A percentile compares a stretch with the other conserved stretches of the same genome.
Conservation (phyloP, 2,888 invertebrate species). For the Drosophila phalerata region DNA sequence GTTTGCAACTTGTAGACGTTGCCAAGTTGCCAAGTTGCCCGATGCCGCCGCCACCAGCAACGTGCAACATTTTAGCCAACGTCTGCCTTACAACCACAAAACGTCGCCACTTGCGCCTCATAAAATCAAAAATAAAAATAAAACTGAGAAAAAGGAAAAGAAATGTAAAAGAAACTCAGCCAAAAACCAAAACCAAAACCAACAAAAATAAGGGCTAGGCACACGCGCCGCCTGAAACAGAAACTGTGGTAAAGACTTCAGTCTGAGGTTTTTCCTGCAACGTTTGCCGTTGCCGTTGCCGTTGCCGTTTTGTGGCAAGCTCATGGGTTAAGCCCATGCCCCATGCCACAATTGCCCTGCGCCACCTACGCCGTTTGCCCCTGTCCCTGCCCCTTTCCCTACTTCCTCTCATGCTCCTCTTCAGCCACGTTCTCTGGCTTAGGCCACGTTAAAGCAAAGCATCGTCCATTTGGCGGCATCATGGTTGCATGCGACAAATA, state of each 20-base stretch:
- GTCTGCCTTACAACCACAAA: constrained; percentile 80
- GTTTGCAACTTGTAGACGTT: constrained; percentile 39
- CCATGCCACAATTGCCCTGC: constrained; percentile 64
- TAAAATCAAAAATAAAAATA: constrained; percentile 60
- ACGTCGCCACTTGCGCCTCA: constrained; percentile 82
- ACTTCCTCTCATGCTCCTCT: not conserved
- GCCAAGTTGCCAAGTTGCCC: constrained; percentile 25
- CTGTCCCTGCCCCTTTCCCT: not conserved
- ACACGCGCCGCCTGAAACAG: constrained; percentile 73
- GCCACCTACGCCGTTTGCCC: constrained; percentile 65
- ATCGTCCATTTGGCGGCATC: constrained; percentile 61
- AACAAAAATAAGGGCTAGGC: constrained; percentile 77
- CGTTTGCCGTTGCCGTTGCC: constrained; percentile 33
- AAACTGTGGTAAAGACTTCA: constrained; percentile 42
- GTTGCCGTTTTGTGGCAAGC: constrained; percentile 23
- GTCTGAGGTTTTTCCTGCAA: constrained; percentile 30
- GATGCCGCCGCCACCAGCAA: constrained; percentile 61
- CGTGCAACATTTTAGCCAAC: constrained; percentile 80
- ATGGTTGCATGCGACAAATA: constrained; percentile 81
- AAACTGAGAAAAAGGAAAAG: constrained; percentile 21
- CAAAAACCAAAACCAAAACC: constrained; percentile 40
- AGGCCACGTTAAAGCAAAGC: constrained; percentile 19
- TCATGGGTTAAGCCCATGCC: constrained; percentile 56
- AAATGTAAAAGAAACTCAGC: constrained; percentile 28
- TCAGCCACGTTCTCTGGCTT: not conserved